Percentiles rank a stretch among this genome's conserved stretches.
phyloP scores from a whole-genome alignment of 2,888 invertebrate genomes.

The Drosophila mayaguana region DNA sequence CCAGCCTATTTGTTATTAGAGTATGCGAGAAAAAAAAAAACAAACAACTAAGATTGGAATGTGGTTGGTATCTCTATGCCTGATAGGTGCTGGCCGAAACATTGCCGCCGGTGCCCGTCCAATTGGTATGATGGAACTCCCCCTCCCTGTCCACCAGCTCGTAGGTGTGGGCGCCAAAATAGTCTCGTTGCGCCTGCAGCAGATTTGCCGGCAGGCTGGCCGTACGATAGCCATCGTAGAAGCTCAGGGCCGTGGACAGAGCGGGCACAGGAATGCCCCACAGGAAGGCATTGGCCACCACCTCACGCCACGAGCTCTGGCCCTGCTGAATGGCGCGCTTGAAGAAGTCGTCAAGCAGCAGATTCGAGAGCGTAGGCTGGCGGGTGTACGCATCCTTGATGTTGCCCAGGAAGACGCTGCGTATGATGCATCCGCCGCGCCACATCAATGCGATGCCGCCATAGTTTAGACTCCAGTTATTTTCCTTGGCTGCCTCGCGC shows the following conservation, averaged over 20 bases:
- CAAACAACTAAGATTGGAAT: constrained; percentile 31
- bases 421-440: constrained; percentile 98
- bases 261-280: constrained; percentile 98
- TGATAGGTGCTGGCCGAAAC: constrained; percentile 97
- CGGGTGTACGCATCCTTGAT: constrained; percentile 97
- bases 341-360: constrained; percentile 97
- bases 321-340: constrained; percentile 91
- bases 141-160: constrained; percentile 95
- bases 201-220: constrained; percentile 96
- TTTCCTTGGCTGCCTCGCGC: constrained; percentile 95
- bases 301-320: constrained; percentile 94
- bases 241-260: constrained; percentile 96
- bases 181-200: constrained; percentile 98
- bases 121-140: constrained; percentile 97
- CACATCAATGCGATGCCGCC: constrained; percentile 99
- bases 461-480: constrained; percentile 98
- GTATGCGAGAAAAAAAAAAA: not conserved
- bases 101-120: constrained; percentile 99
- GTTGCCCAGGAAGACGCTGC: constrained; percentile 93
- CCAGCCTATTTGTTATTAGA: constrained; percentile 8
- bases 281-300: constrained; percentile 89
- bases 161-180: constrained; percentile 99
- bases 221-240: constrained; percentile 98
- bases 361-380: constrained; percentile 93
- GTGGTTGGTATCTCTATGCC: constrained; percentile 86